These are phyloP conservation scores for Willowsia nigromaculata DNA, from an alignment of 2,888 invertebrate species.

Conservation along the genomic window DNA sequence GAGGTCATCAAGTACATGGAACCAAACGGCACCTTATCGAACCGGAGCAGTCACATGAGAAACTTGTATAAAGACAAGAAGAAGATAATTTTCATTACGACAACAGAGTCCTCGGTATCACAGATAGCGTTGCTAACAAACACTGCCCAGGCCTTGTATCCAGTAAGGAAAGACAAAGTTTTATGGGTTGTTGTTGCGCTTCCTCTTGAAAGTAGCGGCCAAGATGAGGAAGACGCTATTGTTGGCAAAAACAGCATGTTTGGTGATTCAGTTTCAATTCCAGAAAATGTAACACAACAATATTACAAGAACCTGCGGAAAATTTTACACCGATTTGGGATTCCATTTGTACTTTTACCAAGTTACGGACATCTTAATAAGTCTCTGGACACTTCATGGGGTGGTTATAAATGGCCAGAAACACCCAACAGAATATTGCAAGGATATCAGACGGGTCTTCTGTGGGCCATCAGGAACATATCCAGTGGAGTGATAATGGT, in stretches of 20 bases:
- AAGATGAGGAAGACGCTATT: not conserved
- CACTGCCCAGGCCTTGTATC: slow-evolving; percentile 62
- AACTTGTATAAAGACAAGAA: not conserved
- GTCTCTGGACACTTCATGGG: not conserved
- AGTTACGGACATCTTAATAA: not conserved
- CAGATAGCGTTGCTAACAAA: slow-evolving; percentile 46
- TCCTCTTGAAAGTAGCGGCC: not conserved
- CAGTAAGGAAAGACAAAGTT: slow-evolving; percentile 50
- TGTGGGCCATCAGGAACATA: slow-evolving; percentile 50
- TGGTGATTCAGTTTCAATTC: not conserved
- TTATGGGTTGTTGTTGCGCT: slow-evolving; percentile 63
- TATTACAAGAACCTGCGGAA: not conserved
- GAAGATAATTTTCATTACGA: slow-evolving; percentile 51
- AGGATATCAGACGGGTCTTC: slow-evolving; percentile 47
- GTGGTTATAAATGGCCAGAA: not conserved
- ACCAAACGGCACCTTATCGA: not conserved
- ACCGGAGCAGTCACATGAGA: not conserved
- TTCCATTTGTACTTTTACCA: slow-evolving; percentile 47
- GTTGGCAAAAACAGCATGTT: not conserved
- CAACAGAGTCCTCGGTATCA: slow-evolving; percentile 30
- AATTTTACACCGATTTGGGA: slow-evolving; percentile 45
- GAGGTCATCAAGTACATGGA: not conserved
- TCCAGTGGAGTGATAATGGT: slow-evolving; percentile 53
- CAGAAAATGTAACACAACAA: not conserved
- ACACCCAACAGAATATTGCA: not conserved